phyloP scores from a whole-genome alignment of 1,140 invertebrate species.

The Papilio dardanus region DNA sequence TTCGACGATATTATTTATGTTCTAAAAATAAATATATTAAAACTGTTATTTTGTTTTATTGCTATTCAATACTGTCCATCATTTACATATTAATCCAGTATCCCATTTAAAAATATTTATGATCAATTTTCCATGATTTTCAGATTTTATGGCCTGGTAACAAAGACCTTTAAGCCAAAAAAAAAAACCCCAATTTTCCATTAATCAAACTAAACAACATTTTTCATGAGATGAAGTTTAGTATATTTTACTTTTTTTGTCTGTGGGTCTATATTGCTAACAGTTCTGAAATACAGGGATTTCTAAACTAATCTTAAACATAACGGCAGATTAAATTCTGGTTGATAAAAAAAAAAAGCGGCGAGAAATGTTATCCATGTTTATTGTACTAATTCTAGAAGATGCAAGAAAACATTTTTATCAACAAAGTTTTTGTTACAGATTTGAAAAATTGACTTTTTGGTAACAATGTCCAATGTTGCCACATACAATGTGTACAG shows the following conservation, averaged over 20 bases:
- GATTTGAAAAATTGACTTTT: slow-evolving; percentile 68
- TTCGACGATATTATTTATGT: slow-evolving; percentile 32
- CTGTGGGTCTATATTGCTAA: too few species aligned
- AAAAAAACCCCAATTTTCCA: too few species aligned
- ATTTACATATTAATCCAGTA: not conserved
- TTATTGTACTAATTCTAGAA: slow-evolving; percentile 76
- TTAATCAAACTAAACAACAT: too few species aligned
- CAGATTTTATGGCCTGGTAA: too few species aligned
- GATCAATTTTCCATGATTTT: too few species aligned
- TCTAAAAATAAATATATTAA: slow-evolving; percentile 37
- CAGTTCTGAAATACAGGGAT: too few species aligned
- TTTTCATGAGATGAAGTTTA: too few species aligned
- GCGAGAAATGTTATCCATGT: slow-evolving; percentile 68
- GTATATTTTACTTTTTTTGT: too few species aligned
- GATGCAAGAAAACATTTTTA: slow-evolving; percentile 71
- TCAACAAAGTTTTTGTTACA: slow-evolving; percentile 61
- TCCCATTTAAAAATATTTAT: not conserved
- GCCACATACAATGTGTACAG: slow-evolving; percentile 18
- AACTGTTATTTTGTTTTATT: not conserved
- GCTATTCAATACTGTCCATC: not conserved
- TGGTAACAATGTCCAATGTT: slow-evolving; percentile 60
- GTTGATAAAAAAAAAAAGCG: slow-evolving; percentile 47
- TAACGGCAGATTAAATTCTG: not conserved
- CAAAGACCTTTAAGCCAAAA: too few species aligned
- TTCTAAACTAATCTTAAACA: not conserved